Evolutionary conservation across 2,888 invertebrate genomes (phyloP).

Genomic region (Horisme vitalbata): DNA sequence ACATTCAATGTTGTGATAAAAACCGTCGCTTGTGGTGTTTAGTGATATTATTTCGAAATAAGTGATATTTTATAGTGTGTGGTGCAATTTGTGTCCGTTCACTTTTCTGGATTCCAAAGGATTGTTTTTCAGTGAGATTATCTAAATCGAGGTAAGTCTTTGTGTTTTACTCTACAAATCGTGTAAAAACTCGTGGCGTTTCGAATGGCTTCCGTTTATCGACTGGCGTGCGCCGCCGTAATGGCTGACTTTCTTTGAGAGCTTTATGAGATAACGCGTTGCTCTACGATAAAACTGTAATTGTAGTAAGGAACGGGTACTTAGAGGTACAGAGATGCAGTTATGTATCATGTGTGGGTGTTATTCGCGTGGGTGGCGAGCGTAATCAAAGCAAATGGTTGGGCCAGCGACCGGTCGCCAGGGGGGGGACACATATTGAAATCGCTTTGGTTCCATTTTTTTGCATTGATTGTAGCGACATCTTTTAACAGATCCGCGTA

Average conservation of each 20-base stretch:
- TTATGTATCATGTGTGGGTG: constrained; percentile 60
- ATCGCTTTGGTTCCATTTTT: too few species aligned
- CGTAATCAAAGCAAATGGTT: constrained; percentile 48
- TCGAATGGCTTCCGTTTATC: constrained; percentile 79
- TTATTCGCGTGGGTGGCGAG: constrained; percentile 53
- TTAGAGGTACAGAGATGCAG: constrained; percentile 40
- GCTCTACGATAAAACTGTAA: constrained; percentile 34
- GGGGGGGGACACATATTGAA: too few species aligned
- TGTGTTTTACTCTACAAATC: constrained; percentile 17
- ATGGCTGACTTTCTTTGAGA: constrained; percentile 75
- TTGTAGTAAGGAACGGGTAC: constrained; percentile 31
- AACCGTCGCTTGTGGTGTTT: constrained; percentile 68
- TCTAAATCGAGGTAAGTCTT: constrained; percentile 62
- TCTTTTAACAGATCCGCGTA: too few species aligned
- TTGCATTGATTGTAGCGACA: too few species aligned
- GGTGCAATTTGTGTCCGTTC: constrained; percentile 72
- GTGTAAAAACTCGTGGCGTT: constrained; percentile 62
- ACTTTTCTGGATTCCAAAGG: constrained; percentile 72
- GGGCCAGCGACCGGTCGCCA: constrained; percentile 40
- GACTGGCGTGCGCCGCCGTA: constrained; percentile 77
- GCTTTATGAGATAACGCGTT: constrained; percentile 43
- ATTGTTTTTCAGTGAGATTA: constrained; percentile 64
- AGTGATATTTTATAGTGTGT: constrained; percentile 72
- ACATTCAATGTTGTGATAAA: constrained; percentile 73
- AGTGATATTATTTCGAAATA: constrained; percentile 65